Evolutionary conservation across 2,888 invertebrate species (phyloP), one percentile per base, ranked within the genome.

Genomic region (Drosophila affinis): DNA sequence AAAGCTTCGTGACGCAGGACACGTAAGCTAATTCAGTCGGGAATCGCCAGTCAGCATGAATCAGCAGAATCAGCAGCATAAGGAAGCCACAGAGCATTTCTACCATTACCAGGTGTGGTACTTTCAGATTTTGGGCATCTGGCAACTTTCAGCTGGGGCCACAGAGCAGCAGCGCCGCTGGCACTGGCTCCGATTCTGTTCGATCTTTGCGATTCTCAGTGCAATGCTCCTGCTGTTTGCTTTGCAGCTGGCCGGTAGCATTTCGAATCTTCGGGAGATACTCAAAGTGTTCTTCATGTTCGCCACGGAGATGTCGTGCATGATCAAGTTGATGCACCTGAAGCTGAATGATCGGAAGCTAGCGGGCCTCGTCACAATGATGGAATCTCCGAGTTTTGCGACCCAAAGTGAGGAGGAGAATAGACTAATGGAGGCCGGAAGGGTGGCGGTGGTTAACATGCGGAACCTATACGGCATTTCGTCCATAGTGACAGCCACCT

Each of bases 221-320:
- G 21, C 72, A 0, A 77, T 90, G 78, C 53, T 89, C 49, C 21
- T 78, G 9, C 54, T 81, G n/a, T 87, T 90, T 32, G 58, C 72
- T 0, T 60, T 90, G 32, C 75, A 77, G n/a, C 58, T 90, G 7
- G 3, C 78, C 17, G 59, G 55, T 24, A 76, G 79, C 39, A 73
- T 90, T 5, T 59, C 53, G 12, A 67, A 80, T 45, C 24, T 90
- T 18, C 63, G 70, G 9, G 81, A 87, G 27, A 70, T 90, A 12
- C 60, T 90, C 4, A 77, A 82, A 12, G 88, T 90, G 3, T 83
- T 89, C 57, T 79, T 81, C 7, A 76, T 90, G 52, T 87, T 88
- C 14, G 76, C 80, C 62, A 88, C 90, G 9, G 80, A 87, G 21
- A 57, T 88, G 29, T 79, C 80, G 0, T 82, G 82, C 18, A 74